Evolutionary conservation across 2,888 invertebrate genomes (phyloP), one percentile per base, ranked within the genome.

Genomic region (Agrilus biguttatus): DNA sequence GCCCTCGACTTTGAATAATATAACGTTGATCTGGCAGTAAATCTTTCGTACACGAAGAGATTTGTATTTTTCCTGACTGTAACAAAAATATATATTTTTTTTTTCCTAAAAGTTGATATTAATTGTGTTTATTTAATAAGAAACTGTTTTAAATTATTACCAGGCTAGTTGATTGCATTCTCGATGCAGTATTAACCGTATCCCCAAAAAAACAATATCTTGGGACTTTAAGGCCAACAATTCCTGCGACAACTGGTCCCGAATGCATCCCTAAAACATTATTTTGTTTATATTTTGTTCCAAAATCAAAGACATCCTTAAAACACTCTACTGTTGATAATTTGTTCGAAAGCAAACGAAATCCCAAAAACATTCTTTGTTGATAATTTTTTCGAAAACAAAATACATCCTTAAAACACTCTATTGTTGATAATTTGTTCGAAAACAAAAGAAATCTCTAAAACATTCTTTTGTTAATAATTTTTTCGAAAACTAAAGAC

Each of bases 201-300:
- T 90, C 90, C 0, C 91, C 91, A 48, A 91, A 91, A 39, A 92
- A 78, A 55, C 90, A 91, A 62, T 88, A 90, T 52, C 89, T 74
- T 0, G 88, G 89, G 41, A 87, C 78, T 56, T 87, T 84, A 34
- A 83, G 67, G 0, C 91, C 91, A 0, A 91, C 83, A 17, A 91
- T 83, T 1, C 90, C 90, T 0, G 87, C 90, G 5, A 89, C 89
- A 33, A 87, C 87, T 1, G 88, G 80, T 0, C 91, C 91, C 0
- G 87, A 83, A 67, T 91, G 89, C 49, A 91, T 80, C 34, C 88
- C 79, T 75, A 43, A 40, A 41, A 36, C 32, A 17, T 21, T 12
- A 3, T 14, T 21, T 37, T 28, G 12, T 28, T 39, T 13, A 39
- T 32, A 13, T 28, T 32, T 28, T 17, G n/a, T n/a, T n/a, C n/a